Conservation (phyloP, 30 jellyfish, hydroid and myxozoan species). For the Turritopsis dohrnii region DNA sequence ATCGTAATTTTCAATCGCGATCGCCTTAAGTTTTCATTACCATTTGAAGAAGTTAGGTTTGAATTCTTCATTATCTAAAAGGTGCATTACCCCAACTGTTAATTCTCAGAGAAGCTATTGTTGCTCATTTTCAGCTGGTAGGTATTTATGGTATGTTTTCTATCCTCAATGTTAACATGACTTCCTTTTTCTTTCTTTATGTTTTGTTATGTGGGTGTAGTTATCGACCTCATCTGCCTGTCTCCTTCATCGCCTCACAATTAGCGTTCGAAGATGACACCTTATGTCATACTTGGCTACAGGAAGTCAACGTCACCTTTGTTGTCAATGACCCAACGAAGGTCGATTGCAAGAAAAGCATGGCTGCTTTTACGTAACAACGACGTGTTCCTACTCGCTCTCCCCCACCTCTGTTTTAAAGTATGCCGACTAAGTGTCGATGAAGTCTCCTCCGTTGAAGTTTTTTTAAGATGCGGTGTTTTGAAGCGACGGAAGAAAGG, state of each 20-base stretch:
- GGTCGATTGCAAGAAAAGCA: slow-evolving; percentile 93
- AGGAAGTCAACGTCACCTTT: slow-evolving; percentile 76
- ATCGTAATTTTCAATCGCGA: too few relatives aligned
- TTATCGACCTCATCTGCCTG: slow-evolving; percentile 94
- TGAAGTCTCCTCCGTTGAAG: neutral
- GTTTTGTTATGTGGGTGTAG: slow-evolving; percentile 55
- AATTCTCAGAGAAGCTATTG: too few relatives aligned
- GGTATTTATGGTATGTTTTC: neutral
- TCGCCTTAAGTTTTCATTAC: too few relatives aligned
- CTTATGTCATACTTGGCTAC: slow-evolving; percentile 80
- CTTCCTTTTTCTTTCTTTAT: neutral
- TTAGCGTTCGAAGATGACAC: slow-evolving; percentile 85
- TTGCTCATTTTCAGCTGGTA: neutral
- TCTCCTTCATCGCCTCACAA: slow-evolving; percentile 71
- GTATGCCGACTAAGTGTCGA: neutral
- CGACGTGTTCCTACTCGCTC: neutral
- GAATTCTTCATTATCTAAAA: too few relatives aligned
- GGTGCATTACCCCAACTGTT: neutral
- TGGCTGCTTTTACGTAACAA: neutral
- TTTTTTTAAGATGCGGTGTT: neutral
- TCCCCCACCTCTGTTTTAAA: neutral
- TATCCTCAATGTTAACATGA: neutral
- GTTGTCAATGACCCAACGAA: slow-evolving; percentile 51
- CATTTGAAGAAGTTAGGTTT: too few relatives aligned
- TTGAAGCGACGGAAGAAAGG: neutral